Evolutionary conservation across 2,888 invertebrate genomes (phyloP).

Genomic region (Drosophila quinaria): DNA sequence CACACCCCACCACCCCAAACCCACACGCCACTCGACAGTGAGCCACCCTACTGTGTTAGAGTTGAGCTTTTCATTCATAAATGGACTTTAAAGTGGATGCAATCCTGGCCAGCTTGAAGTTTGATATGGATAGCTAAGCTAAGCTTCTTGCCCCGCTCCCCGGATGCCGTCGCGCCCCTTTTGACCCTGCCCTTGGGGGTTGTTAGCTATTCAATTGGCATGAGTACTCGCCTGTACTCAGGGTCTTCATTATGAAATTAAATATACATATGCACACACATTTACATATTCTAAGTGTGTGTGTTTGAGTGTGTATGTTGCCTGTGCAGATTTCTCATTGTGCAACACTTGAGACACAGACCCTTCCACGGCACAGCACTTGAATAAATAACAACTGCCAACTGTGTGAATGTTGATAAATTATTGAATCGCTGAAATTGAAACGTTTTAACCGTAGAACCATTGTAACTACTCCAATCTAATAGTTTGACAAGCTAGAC

Average conservation of each 20-base stretch:
- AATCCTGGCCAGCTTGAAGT: conserved; percentile 50
- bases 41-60: conserved; percentile 37
- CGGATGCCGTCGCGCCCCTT: background rate
- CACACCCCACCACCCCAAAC: background rate
- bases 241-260: conserved; percentile 74
- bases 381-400: conserved; percentile 19
- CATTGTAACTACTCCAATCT: background rate
- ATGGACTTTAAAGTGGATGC: conserved; percentile 78
- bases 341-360: conserved; percentile 62
- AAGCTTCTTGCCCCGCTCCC: background rate
- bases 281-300: conserved; percentile 7
- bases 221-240: conserved; percentile 52
- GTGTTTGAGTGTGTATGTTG: conserved; percentile 1
- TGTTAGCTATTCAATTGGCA: conserved; percentile 59
- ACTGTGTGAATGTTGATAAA: conserved; percentile 20
- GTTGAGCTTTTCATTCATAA: conserved; percentile 63
- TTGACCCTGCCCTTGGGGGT: conserved; percentile 24
- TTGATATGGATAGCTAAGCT: conserved; percentile 44
- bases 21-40: background rate
- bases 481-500: conserved; percentile 23
- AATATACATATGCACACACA: conserved; percentile 52
- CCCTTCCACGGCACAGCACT: conserved; percentile 16
- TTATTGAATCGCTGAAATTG: conserved; percentile 26
- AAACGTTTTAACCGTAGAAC: background rate
- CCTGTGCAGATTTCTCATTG: conserved; percentile 37